These are phyloP conservation scores for Megamerina dolium DNA, from an alignment of 2,888 invertebrate genomes.

Conservation along the genomic window DNA sequence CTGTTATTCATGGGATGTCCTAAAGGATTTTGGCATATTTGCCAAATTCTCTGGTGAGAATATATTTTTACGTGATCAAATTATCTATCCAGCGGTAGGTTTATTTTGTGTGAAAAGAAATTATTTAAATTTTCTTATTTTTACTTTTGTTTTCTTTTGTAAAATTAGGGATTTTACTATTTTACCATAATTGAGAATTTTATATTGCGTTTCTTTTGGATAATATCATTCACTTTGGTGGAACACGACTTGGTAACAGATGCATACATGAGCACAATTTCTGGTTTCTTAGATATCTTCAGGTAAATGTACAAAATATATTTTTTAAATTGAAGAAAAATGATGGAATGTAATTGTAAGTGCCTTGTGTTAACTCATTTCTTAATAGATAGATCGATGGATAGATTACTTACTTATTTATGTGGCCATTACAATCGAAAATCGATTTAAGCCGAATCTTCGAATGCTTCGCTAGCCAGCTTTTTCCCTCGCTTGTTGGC, in stretches of 20 bases:
- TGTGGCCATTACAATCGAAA: too few relatives aligned
- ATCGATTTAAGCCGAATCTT: too few relatives aligned
- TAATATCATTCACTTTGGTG: constrained; percentile 72
- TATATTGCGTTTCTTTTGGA: constrained; percentile 86
- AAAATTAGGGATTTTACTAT: constrained; percentile 63
- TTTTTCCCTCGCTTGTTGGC: too few relatives aligned
- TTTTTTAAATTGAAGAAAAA: background rate
- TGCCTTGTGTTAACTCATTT: too few relatives aligned
- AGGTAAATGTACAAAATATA: constrained; percentile 57
- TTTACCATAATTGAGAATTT: constrained; percentile 95
- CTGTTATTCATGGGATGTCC: constrained; percentile 93
- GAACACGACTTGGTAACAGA: constrained; percentile 64
- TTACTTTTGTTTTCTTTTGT: background rate
- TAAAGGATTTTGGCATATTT: constrained; percentile 95
- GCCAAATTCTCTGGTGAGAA: constrained; percentile 84
- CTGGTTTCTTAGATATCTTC: constrained; percentile 79
- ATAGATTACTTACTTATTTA: too few relatives aligned
- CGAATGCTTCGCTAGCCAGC: too few relatives aligned
- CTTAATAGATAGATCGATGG: too few relatives aligned
- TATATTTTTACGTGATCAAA: constrained; percentile 82
- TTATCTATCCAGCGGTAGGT: constrained; percentile 85
- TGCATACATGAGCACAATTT: constrained; percentile 72
- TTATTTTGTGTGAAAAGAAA: too few relatives aligned
- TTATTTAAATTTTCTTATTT: background rate
- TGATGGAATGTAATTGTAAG: background rate